Conservation (phyloP, 2,797 vertebrate species). For the Philypnodon macrostomus region DNA sequence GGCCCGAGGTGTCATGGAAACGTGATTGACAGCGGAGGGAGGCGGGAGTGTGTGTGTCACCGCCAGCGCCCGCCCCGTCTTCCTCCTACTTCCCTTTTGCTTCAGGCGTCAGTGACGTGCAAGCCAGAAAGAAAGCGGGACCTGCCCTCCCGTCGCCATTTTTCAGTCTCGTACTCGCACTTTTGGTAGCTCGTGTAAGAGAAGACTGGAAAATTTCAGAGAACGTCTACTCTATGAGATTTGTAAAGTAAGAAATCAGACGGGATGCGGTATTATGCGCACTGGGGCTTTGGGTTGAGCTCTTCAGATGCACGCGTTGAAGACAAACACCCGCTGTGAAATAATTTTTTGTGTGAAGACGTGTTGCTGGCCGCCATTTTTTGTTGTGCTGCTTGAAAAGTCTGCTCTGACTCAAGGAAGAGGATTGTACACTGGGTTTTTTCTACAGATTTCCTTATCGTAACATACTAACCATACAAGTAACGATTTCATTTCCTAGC, state of each 20-base stretch:
- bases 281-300: not conserved
- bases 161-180: slow-evolving; percentile 63
- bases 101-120: slow-evolving; percentile 63
- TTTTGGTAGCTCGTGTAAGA: slow-evolving; percentile 45
- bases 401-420: slow-evolving; percentile 59
- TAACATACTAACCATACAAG: slow-evolving; percentile 22
- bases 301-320: slow-evolving; percentile 49
- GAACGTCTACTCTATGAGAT: slow-evolving; percentile 33
- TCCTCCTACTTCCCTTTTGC: slow-evolving; percentile 9
- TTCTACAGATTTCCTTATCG: slow-evolving; percentile 38
- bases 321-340: slow-evolving; percentile 38
- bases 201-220: slow-evolving; percentile 43
- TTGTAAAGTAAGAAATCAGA: slow-evolving; percentile 2
- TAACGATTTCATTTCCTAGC: slow-evolving; percentile 19
- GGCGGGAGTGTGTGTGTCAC: slow-evolving; percentile 2
- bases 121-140: slow-evolving; percentile 62
- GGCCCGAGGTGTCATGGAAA: slow-evolving; percentile 35
- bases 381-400: slow-evolving; percentile 65
- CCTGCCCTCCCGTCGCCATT: slow-evolving; percentile 83
- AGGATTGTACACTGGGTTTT: slow-evolving; percentile 45
- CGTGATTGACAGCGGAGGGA: slow-evolving; percentile 40
- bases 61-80: slow-evolving; percentile 21
- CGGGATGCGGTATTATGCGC: slow-evolving; percentile 19
- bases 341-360: slow-evolving; percentile 71
- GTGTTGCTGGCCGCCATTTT: slow-evolving; percentile 83